Conservation (phyloP, 2,113 vertebrate genomes). For the Nicator chloris region DNA sequence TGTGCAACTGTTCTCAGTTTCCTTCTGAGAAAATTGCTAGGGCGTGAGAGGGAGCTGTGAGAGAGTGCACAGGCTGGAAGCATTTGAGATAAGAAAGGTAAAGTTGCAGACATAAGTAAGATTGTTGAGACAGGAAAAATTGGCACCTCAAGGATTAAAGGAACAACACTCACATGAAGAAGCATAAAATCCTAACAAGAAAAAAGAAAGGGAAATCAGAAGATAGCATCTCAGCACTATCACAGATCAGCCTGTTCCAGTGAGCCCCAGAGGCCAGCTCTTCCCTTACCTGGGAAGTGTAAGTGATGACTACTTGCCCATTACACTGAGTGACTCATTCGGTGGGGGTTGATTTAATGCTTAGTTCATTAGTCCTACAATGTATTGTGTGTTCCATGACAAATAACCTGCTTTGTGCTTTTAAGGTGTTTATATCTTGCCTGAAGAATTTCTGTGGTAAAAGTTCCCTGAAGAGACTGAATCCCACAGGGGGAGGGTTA, state of each 20-base stretch:
- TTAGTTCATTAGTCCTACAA: constrained; percentile 7
- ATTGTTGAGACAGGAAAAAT: background rate
- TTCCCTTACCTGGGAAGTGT: background rate
- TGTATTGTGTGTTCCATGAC: background rate
- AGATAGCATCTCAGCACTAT: background rate
- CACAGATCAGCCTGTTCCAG: background rate
- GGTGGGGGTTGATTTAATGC: constrained; percentile 17
- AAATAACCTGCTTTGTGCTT: constrained; percentile 37
- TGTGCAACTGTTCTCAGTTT: background rate
- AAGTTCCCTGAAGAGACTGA: constrained; percentile 1
- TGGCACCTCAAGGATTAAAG: background rate
- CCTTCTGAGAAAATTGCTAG: constrained; percentile 7
- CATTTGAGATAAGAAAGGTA: background rate
- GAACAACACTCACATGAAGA: background rate
- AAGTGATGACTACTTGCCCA: constrained; percentile 1
- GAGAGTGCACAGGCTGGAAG: background rate
- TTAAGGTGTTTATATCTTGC: constrained; percentile 40
- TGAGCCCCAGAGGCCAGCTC: background rate
- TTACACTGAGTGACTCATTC: constrained; percentile 19
- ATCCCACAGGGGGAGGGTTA: constrained; percentile 35
- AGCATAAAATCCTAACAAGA: background rate
- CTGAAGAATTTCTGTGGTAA: constrained; percentile 14
- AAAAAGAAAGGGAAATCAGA: background rate
- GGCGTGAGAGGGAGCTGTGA: constrained; percentile 4
- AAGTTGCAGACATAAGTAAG: background rate